phyloP scores from a whole-genome alignment of 2,888 invertebrate genomes.

The Opisthograptis luteolata region DNA sequence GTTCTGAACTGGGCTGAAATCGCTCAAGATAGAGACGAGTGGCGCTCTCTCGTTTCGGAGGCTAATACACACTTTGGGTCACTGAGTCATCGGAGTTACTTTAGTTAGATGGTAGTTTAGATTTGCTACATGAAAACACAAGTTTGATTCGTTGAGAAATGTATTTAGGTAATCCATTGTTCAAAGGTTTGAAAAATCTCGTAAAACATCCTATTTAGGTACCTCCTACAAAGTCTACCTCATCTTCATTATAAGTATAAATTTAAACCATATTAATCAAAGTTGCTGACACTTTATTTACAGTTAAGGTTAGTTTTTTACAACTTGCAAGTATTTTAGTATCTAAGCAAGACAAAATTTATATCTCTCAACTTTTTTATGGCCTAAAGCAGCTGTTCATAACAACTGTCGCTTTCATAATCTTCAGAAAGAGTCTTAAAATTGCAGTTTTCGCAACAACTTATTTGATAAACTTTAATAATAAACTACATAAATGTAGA shows the following conservation, averaged over 20 bases:
- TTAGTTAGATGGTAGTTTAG: no score
- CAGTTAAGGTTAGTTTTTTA: conserved; percentile 15
- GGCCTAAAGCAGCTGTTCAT: conserved; percentile 21
- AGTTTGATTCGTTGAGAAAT: no score
- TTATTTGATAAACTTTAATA: conserved; percentile 17
- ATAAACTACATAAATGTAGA: conserved; percentile 2
- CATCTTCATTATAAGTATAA: neutral
- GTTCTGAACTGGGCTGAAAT: no score
- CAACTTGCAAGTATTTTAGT: conserved; percentile 19
- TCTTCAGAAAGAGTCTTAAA: conserved; percentile 19
- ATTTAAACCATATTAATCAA: conserved; percentile 8
- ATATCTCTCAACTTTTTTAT: conserved; percentile 26
- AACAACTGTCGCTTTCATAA: conserved; percentile 24
- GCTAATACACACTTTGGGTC: no score
- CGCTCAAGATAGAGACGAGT: no score
- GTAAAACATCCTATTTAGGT: no score
- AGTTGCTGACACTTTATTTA: conserved; percentile 6
- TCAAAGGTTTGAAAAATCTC: no score
- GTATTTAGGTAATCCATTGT: no score
- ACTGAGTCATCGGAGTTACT: no score
- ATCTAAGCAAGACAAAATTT: conserved; percentile 19
- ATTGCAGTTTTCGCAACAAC: conserved; percentile 22
- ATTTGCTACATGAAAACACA: no score
- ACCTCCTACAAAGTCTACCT: neutral
- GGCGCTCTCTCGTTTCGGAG: no score